A percentile compares a stretch with the other conserved stretches of the same genome.
phyloP scores from a whole-genome alignment of 2,888 invertebrate species.

The Tolmerus cingulatus region DNA sequence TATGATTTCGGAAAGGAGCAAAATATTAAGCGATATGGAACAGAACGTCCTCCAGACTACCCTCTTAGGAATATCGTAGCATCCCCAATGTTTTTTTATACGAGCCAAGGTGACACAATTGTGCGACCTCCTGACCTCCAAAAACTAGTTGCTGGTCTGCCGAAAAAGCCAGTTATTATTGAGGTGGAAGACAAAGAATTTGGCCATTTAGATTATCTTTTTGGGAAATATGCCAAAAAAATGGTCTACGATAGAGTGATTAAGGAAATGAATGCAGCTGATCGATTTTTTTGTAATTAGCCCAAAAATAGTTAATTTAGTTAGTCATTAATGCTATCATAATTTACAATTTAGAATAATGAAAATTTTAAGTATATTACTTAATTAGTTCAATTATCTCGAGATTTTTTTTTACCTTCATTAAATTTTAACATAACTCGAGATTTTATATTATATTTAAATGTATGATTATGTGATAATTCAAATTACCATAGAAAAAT shows the following conservation, averaged over 20 bases:
- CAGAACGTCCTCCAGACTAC: conserved; percentile 61
- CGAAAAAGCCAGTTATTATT: background rate
- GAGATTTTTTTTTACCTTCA: background rate
- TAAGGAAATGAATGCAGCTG: background rate
- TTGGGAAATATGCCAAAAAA: background rate
- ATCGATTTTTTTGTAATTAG: background rate
- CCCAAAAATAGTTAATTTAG: background rate
- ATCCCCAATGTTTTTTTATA: conserved; percentile 63
- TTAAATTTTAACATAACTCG: background rate
- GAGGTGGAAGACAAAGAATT: conserved; percentile 8
- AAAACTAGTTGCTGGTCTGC: background rate
- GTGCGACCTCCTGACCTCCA: conserved; percentile 57
- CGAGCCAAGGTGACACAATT: conserved; percentile 66
- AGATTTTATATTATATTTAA: background rate
- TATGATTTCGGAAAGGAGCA: conserved; percentile 64
- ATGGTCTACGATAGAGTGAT: conserved; percentile 36
- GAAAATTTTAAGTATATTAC: too few species aligned
- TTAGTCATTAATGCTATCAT: too few species aligned
- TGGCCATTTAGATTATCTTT: conserved; percentile 43
- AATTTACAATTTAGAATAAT: too few species aligned
- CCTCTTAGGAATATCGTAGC: conserved; percentile 60
- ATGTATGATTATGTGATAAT: too few species aligned
- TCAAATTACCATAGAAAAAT: too few species aligned
- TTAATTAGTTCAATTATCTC: too few species aligned
- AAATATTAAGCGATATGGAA: conserved; percentile 63